Evolutionary conservation across 1,140 invertebrate species (phyloP), one percentile per base, ranked within the genome.

Genomic region (Drosophila persimilis): DNA sequence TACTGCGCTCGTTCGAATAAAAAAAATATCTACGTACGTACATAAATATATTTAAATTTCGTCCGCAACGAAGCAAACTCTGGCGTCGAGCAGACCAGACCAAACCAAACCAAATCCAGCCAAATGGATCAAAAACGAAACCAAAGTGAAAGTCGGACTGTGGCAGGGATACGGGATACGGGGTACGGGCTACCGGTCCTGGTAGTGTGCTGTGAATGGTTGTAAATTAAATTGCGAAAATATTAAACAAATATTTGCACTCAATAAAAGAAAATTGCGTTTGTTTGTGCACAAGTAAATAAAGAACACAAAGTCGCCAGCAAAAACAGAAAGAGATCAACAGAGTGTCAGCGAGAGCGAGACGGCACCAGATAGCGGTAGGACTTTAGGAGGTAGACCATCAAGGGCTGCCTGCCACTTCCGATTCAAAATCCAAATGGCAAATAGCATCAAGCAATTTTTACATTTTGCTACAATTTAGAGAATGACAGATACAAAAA

Each of bases 211-310:
- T 59, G 65, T 35, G 47, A 73, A 57, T 73, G 71, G 66, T 66
- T 73, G 78, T 76, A 75, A 80, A 80, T 80, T 80, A 80, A 80
- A 80, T 80, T 80, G 59, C 61, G 51, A 39, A 76, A 80, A 80
- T 80, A 73, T 80, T 80, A 75, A 76, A 80, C 77, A 80, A 80
- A 80, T 80, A 80, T 80, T 80, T 80, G 47, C 77, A 80, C 77
- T 80, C 77, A 80, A 80, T 80, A 80, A 80, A 80, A 66, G 77
- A 67, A 80, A 80, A 80, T 80, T 80, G 61, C 66, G 77, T 80
- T 80, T 80, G 57, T 71, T 71, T 70, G 66, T 71, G 67, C 62
- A 47, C 62, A 72, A 76, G 77, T 70, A 80, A 80, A 80, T 66
- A 76, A 61, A 44, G 50, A 72, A 65, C 50, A 60, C 54, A 65